Conservation (phyloP, 2,797 vertebrate genomes). For the Dipus sagitta region DNA sequence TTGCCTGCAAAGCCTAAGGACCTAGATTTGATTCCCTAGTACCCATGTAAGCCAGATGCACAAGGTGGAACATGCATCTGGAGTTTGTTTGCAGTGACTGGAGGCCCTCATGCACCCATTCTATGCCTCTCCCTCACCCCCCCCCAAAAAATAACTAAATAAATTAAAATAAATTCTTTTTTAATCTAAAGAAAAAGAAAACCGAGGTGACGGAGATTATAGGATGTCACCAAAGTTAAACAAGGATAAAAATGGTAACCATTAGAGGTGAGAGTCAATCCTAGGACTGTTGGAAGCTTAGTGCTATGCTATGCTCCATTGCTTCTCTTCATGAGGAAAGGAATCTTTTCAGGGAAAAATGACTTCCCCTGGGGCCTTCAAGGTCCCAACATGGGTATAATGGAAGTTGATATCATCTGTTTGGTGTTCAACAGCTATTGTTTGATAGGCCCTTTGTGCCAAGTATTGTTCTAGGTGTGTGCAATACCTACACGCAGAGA, state of each 20-base stretch:
- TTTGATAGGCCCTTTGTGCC: not conserved
- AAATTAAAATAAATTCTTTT: too few species aligned
- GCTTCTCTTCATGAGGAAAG: constrained; percentile 25
- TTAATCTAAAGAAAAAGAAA: not conserved
- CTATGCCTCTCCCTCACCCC: too few species aligned
- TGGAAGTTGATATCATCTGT: not conserved
- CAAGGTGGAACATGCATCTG: too few species aligned
- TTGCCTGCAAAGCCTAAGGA: too few species aligned
- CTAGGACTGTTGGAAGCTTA: not conserved
- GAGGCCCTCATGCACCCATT: too few species aligned
- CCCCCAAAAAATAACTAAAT: too few species aligned
- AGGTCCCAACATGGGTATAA: not conserved
- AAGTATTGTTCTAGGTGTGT: not conserved
- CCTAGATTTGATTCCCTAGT: too few species aligned
- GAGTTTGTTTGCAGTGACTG: too few species aligned
- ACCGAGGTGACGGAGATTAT: not conserved
- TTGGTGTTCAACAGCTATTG: not conserved
- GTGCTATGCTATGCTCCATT: not conserved
- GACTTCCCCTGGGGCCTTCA: not conserved
- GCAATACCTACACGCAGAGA: not conserved
- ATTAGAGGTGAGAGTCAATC: not conserved
- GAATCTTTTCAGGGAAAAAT: not conserved
- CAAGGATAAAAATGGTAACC: constrained; percentile 7
- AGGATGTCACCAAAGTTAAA: not conserved
- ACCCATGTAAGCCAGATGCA: too few species aligned